These are phyloP conservation scores for Aphelocoma californica DNA, from an alignment of 2,797 vertebrate species.

Conservation along the genomic window DNA sequence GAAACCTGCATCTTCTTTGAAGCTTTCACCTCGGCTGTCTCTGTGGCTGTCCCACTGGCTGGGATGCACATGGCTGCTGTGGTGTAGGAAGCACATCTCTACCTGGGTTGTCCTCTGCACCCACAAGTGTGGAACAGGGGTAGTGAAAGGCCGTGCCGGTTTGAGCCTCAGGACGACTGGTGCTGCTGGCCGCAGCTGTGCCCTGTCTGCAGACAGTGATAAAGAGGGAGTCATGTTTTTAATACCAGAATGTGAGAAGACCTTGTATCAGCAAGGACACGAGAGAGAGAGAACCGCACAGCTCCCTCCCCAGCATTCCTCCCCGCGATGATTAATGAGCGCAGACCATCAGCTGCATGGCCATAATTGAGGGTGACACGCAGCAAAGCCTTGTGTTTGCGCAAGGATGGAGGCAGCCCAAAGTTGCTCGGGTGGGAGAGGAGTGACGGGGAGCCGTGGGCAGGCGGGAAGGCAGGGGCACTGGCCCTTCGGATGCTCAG, in stretches of 20 bases:
- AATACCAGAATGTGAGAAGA: conserved; percentile 42
- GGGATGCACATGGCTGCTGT: neutral
- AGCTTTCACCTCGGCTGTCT: neutral
- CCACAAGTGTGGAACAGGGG: neutral
- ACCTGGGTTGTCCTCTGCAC: neutral
- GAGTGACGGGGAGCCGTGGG: neutral
- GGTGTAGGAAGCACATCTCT: neutral
- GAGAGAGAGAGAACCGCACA: conserved; percentile 28
- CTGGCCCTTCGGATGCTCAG: rapidly evolving
- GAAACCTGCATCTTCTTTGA: neutral
- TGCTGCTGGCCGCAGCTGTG: conserved; percentile 60
- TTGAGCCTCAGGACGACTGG: neutral
- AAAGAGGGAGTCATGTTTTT: conserved; percentile 51
- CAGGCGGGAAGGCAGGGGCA: neutral
- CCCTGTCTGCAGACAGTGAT: conserved; percentile 59
- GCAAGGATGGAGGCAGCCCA: neutral
- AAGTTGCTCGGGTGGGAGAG: neutral
- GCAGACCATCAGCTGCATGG: neutral
- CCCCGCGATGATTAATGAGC: conserved; percentile 57
- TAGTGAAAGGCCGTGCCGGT: neutral
- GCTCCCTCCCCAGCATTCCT: conserved; percentile 64
- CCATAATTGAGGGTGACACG: neutral
- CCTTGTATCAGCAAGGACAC: conserved; percentile 55
- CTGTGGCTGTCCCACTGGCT: neutral
- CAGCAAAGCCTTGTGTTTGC: neutral